These are phyloP conservation scores for Cheilosia soror DNA, from an alignment of 2,888 invertebrate genomes.

Conservation along the genomic window DNA sequence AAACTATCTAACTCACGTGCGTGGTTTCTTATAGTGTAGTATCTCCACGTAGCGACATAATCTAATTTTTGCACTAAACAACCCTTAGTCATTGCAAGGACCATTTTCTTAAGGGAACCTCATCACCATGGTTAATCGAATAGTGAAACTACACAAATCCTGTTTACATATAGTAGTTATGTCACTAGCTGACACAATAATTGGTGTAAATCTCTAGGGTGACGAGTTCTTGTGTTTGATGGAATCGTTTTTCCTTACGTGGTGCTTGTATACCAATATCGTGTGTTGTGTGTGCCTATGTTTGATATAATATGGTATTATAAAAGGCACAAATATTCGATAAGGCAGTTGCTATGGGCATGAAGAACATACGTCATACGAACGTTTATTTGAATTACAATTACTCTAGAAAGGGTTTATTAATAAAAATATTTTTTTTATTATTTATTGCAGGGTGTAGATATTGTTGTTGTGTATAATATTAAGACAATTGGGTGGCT, in stretches of 20 bases:
- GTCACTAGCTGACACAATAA: slow-evolving; percentile 77
- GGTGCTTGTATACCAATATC: slow-evolving; percentile 14
- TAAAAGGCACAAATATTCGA: slow-evolving; percentile 14
- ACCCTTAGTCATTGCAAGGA: slow-evolving; percentile 12
- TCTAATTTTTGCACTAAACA: slow-evolving; percentile 51
- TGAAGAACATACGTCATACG: not conserved
- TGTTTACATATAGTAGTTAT: slow-evolving; percentile 61
- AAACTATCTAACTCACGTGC: slow-evolving; percentile 59
- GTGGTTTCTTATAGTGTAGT: not conserved
- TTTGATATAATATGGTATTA: not conserved
- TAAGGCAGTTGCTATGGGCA: too few relatives aligned
- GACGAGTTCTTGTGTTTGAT: slow-evolving; percentile 64
- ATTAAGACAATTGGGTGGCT: slow-evolving; percentile 4
- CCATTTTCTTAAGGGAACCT: slow-evolving; percentile 35
- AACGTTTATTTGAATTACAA: slow-evolving; percentile 13
- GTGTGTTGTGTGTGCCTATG: not conserved
- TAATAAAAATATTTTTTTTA: slow-evolving; percentile 51
- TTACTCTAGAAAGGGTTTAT: slow-evolving; percentile 17
- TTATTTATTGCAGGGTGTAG: slow-evolving; percentile 17
- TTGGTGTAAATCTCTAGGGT: slow-evolving; percentile 79
- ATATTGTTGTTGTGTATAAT: slow-evolving; percentile 5
- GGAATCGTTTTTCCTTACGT: slow-evolving; percentile 55
- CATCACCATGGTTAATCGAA: slow-evolving; percentile 64
- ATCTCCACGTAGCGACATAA: slow-evolving; percentile 26
- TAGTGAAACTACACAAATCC: slow-evolving; percentile 64